phyloP scores from a whole-genome alignment of 2,797 vertebrate species.

The Salarias fasciatus region DNA sequence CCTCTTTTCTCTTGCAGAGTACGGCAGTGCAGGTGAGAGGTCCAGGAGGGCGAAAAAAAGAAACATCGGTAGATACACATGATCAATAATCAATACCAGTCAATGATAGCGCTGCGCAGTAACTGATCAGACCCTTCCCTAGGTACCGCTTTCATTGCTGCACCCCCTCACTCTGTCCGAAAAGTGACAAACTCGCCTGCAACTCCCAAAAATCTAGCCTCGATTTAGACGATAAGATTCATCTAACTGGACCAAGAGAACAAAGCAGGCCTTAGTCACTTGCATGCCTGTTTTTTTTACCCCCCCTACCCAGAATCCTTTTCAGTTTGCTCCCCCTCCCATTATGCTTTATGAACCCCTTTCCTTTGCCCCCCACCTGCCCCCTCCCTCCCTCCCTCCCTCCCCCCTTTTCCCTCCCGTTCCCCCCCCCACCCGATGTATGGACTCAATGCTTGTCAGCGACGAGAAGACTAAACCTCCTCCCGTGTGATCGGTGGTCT shows the following conservation, averaged over 20 bases:
- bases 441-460: conserved; percentile 60
- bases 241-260: conserved; percentile 41
- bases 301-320: conserved; percentile 64
- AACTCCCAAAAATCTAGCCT: conserved; percentile 55
- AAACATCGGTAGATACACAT: conserved; percentile 88
- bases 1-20: conserved; percentile 89
- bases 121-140: conserved; percentile 70
- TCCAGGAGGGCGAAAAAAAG: conserved; percentile 89
- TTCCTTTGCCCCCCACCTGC: conserved; percentile 27
- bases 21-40: conserved; percentile 89
- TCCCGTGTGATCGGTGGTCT: conserved; percentile 65
- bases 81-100: conserved; percentile 77
- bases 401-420: conserved; percentile 7
- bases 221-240: conserved; percentile 8
- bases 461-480: conserved; percentile 53
- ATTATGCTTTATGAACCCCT: conserved; percentile 72
- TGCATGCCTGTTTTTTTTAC: conserved; percentile 80
- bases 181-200: conserved; percentile 75
- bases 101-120: conserved; percentile 43
- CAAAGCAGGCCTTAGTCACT: conserved; percentile 80
- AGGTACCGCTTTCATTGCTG: conserved; percentile 81
- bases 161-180: conserved; percentile 74
- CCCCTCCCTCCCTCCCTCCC: conserved; percentile 49
- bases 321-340: conserved; percentile 73
- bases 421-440: conserved; percentile 64